These are phyloP conservation scores for Chorisops tibialis DNA, from an alignment of 2,888 invertebrate species.

Conservation along the genomic window DNA sequence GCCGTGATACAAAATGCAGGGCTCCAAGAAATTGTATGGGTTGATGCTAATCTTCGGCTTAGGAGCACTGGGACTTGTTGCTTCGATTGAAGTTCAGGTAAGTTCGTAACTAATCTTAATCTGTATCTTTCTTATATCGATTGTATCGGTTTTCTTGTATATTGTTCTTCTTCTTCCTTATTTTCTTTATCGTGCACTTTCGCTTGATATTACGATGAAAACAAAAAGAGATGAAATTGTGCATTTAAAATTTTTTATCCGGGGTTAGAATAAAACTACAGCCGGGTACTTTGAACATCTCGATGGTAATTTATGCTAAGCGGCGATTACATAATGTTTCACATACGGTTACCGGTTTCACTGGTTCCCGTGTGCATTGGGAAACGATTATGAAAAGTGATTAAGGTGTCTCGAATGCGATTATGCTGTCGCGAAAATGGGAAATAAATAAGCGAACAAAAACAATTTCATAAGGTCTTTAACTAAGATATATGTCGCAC, in stretches of 20 bases:
- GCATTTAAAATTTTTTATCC: background rate
- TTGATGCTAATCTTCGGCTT: background rate
- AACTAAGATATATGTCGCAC: background rate
- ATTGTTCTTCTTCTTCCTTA: too few species aligned
- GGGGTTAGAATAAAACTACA: background rate
- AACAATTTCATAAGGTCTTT: background rate
- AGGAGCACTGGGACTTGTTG: background rate
- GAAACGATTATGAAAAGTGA: background rate
- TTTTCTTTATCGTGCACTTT: too few species aligned
- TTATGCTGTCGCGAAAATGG: too few species aligned
- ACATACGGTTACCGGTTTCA: conserved; percentile 1
- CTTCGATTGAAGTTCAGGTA: background rate
- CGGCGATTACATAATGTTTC: background rate
- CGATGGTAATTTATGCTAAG: conserved; percentile 1
- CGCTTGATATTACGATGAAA: background rate
- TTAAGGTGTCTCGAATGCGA: background rate
- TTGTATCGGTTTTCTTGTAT: too few species aligned
- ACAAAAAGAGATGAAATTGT: background rate
- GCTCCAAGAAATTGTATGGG: background rate
- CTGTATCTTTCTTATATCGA: too few species aligned
- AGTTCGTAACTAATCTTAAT: too few species aligned
- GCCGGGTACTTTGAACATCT: background rate
- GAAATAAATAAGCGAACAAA: too few species aligned
- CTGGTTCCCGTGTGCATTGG: background rate
- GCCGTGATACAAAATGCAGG: too few species aligned